Evolutionary conservation across 2,888 invertebrate species (phyloP), one percentile per base, ranked within the genome.

Genomic region (Drosophila subsilvestris): DNA sequence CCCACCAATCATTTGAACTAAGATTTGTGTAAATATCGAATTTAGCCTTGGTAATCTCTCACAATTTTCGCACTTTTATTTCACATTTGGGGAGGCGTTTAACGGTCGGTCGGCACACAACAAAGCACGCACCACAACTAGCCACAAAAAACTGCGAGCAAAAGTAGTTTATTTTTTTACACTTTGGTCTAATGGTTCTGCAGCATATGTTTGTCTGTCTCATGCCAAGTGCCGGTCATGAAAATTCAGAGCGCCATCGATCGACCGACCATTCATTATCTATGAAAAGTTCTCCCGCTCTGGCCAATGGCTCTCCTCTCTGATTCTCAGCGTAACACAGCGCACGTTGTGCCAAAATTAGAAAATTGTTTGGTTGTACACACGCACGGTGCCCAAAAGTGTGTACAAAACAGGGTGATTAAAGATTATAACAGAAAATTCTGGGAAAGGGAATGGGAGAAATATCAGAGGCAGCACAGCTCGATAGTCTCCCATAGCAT

Each of bases 331-430:
- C 7, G 4, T 4, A 56, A 56, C 42, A n/a, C 25, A 50, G 74
- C 75, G 85, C 85, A 86, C 80, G 79, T 78, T 83, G 79, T 74
- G 78, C 88, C 86, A 85, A 85, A 89, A 78, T 86, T 90, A 90
- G 90, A 85, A 63, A 73, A 49, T 65, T 73, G 59, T 63, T 65
- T 56, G 60, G 58, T 7, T 14, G 25, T 20, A 20, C 9, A 37
- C 1, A n/a, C 55, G 74, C 58, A 62, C 61, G 65, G 67, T 73
- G 66, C 3, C 27, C 20, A 25, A 45, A 50, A 2, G 20, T 2
- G 20, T 20, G 20, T 20, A 20, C 20, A 20, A 1, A 20, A 20
- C 20, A 20, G 20, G 20, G 20, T 20, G 20, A 20, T 22, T 22
- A 22, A 22, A 22, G 22, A 27, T 27, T 7, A 27, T 8, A 27